Evolutionary conservation across 2,113 vertebrate species (phyloP), one percentile per base, ranked within the genome.

Genomic region (Pterocles orientalis): DNA sequence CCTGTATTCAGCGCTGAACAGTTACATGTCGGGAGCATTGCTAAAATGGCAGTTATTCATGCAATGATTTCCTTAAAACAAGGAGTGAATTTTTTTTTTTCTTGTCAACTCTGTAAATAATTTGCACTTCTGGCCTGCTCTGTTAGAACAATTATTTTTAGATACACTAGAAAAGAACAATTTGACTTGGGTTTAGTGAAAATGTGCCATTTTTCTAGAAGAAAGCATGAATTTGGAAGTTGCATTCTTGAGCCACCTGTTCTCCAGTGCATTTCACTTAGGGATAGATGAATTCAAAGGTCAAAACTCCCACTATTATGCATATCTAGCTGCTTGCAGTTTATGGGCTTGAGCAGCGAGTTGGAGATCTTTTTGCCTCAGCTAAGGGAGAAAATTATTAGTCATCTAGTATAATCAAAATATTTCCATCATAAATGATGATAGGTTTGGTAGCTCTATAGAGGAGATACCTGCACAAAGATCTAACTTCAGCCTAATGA

Each of bases 21-120:
- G 80, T 91, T 94, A 66, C 18, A 65, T 88, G 88, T 70, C 57
- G 88, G 80, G 76, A 91, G 56, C 66, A 36, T 83, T 86, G 80
- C 71, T 87, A 14, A 64, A 86, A 78, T 16, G 19, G 36, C 71
- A 86, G 57, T 86, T 83, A 60, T 4, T 93, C 86, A 78, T 65
- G 28, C 87, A 84, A 19, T 56, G 34, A 78, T 88, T 93, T 85
- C 93, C 50, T 80, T 72, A 58, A 89, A 95, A 51, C 18, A 47
- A 76, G 39, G 56, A 73, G 60, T 51, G 54, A 86, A 53, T 21
- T 15, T 65, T 57, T 48, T 48, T 77, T 64, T 80, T 87, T 33
- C 53, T 76, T 94, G 45, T 92, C 82, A 92, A 76, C 82, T 50
- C 87, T 88, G 82, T 92, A 86, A 93, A 94, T 92, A 91, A 93